Percentiles rank a stretch among this genome's conserved stretches.
phyloP scores from a whole-genome alignment of 2,888 invertebrate genomes.

The Neria commutata region DNA sequence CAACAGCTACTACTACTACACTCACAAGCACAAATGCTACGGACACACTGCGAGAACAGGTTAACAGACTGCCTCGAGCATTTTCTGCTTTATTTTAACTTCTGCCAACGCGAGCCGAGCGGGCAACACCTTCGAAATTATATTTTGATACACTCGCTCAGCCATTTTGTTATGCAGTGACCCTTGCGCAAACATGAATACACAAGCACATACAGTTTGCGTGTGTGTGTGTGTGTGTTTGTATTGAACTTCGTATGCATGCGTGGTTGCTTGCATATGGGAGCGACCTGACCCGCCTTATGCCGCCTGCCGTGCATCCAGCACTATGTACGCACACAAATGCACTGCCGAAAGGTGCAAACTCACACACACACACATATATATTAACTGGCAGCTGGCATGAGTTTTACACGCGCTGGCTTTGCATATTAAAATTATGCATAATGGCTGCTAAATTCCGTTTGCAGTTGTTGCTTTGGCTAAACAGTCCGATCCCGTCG shows the following conservation, averaged over 20 bases:
- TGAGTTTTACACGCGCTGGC: neutral
- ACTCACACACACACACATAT: neutral
- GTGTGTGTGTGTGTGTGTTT: no score
- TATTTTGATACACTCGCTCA: neutral
- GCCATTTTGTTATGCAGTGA: neutral
- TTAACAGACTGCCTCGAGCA: no score
- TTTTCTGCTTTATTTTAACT: neutral
- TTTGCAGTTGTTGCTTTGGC: neutral
- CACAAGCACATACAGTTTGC: no score
- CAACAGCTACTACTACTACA: no score
- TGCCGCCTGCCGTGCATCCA: no score
- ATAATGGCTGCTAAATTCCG: neutral
- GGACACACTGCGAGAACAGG: neutral
- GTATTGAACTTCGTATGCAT: neutral
- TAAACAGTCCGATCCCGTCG: no score
- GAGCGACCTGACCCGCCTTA: no score
- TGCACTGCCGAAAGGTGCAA: neutral
- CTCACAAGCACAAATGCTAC: no score
- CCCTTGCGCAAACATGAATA: neutral
- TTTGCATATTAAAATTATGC: conserved; percentile 2
- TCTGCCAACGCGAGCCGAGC: neutral
- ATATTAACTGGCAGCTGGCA: neutral
- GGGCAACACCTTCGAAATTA: neutral
- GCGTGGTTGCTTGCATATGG: neutral
- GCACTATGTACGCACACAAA: neutral